Evolutionary conservation across 2,888 invertebrate species (phyloP), one percentile per base, ranked within the genome.

Genomic region (Drosophila neotestacea): DNA sequence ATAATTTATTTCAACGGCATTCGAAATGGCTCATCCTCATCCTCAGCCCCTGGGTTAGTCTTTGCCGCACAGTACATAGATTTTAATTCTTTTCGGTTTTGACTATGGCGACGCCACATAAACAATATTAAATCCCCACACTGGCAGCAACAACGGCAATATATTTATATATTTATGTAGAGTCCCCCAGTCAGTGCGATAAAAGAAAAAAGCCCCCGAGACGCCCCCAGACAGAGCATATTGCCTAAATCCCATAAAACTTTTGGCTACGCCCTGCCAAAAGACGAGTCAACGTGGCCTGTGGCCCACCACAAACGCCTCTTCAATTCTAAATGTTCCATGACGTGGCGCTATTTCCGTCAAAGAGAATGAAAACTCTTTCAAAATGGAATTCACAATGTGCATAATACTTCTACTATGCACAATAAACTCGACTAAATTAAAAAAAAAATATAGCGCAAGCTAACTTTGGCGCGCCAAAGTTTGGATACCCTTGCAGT

Each of bases 311-410:
- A 36, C 44, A 60, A 54, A 81, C 85, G 81, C 88, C 85, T 85
- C 74, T 66, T 85, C 80, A 71, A 79, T 82, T 77, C 65, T 60
- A 88, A 89, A 85, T 87, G 83, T 81, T 68, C 68, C 85, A 72
- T 87, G 89, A 89, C 88, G 88, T 74, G 88, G 77, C 88, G 85
- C 83, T 85, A 87, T 85, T 85, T 85, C 73, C 63, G 82, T 73
- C 74, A 74, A 58, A 63, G 66, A 60, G 51, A 50, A 71, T 63
- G 58, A 68, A 68, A 88, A 82, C 84, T 83, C 81, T 85, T 85
- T 88, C 58, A 62, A 79, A 67, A 64, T 58, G 54, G 75, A 63
- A 74, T 69, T 62, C 69, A 63, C 55, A 56, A 68, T 59, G 70
- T 64, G 39, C 56, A 52, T 47, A 42, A 52, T 54, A 51, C 58